A percentile compares a stretch with the other conserved stretches of the same genome.
Conservation (phyloP, 2,888 invertebrate genomes). For the Trachelus iudaicus region DNA sequence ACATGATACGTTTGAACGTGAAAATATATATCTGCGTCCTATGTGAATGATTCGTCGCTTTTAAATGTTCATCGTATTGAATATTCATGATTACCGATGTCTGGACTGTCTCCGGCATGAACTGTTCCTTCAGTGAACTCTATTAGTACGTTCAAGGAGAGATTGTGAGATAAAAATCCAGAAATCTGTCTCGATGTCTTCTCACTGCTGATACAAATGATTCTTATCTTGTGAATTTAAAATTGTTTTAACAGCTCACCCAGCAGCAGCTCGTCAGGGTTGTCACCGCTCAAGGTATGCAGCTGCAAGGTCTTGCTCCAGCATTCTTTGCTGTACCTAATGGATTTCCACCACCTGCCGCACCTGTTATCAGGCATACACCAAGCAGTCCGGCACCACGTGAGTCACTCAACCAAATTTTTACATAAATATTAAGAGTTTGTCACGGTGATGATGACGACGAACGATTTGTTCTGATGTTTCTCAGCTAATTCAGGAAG, state of each 20-base stretch:
- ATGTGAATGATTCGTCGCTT: background rate
- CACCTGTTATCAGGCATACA: constrained; percentile 62
- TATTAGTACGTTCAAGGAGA: background rate
- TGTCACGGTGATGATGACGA: background rate
- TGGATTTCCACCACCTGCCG: constrained; percentile 59
- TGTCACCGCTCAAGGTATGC: constrained; percentile 72
- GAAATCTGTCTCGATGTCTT: background rate
- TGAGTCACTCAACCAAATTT: constrained; percentile 36
- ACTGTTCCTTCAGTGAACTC: background rate
- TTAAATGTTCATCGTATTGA: background rate
- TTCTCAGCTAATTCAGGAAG: constrained; percentile 53
- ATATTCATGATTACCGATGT: background rate
- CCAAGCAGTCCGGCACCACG: constrained; percentile 63
- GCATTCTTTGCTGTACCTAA: constrained; percentile 64
- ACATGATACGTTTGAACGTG: background rate
- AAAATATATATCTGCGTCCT: background rate
- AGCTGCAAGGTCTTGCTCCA: constrained; percentile 66
- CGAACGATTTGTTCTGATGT: background rate
- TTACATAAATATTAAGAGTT: background rate
- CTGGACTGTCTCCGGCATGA: background rate
- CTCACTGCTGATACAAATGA: background rate
- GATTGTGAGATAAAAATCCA: background rate
- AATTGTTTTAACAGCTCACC: constrained; percentile 52
- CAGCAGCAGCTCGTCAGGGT: constrained; percentile 72
- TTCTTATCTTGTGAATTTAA: background rate